Conservation (phyloP, 1,140 invertebrate species). For the Cylas formicarius region DNA sequence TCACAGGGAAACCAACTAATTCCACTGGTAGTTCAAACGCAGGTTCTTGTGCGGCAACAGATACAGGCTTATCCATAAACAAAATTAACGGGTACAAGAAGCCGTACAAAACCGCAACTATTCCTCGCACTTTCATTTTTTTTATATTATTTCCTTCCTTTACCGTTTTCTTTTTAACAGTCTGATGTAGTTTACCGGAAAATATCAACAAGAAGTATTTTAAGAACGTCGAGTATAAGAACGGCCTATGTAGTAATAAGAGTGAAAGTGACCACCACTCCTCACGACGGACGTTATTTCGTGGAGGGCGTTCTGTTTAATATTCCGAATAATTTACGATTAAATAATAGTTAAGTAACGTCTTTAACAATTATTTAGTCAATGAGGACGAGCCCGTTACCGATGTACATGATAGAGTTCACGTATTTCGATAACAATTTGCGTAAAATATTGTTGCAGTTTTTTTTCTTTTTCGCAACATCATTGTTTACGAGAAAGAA, state of each 20-base stretch:
- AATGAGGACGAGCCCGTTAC: no score
- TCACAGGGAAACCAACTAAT: slow-evolving; percentile 73
- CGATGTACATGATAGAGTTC: no score
- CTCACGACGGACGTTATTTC: slow-evolving; percentile 8
- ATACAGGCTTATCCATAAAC: slow-evolving; percentile 12
- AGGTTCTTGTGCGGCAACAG: slow-evolving; percentile 49
- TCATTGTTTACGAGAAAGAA: no score
- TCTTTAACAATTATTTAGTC: neutral
- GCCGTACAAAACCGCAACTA: no score
- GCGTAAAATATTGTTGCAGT: no score
- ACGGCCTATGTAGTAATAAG: slow-evolving; percentile 17
- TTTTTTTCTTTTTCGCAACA: no score
- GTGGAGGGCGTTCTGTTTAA: slow-evolving; percentile 16
- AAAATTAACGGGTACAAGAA: slow-evolving; percentile 10
- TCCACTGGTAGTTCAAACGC: slow-evolving; percentile 71
- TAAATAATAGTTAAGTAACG: slow-evolving; percentile 17
- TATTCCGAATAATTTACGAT: slow-evolving; percentile 18
- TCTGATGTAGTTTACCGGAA: no score
- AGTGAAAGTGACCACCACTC: slow-evolving; percentile 37
- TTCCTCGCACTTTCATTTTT: neutral
- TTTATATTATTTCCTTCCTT: no score
- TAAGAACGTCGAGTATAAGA: slow-evolving; percentile 15
- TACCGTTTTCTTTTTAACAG: no score
- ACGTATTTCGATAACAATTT: no score
- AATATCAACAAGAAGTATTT: slow-evolving; percentile 8